Percentiles rank a stretch among this genome's conserved stretches.
phyloP scores from a whole-genome alignment of 2,888 invertebrate species.

The Campoplex nolae region DNA sequence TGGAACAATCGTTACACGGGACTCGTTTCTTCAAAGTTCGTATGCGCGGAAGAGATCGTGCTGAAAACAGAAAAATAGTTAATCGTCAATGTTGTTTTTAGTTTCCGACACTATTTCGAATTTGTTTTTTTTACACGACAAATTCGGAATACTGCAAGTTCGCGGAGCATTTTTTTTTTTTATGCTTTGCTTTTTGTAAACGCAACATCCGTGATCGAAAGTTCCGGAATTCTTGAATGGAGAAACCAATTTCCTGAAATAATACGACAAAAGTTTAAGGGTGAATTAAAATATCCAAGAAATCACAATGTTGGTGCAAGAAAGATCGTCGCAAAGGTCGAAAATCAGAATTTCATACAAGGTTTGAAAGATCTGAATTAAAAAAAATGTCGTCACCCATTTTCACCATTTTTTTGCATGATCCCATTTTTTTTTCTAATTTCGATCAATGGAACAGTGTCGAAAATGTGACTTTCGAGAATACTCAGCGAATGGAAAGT shows the following conservation, averaged over 20 bases:
- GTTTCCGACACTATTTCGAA: background rate
- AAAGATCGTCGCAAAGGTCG: background rate
- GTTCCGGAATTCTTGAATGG: slow-evolving; percentile 32
- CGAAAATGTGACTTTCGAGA: background rate
- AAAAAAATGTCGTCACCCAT: background rate
- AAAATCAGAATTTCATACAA: background rate
- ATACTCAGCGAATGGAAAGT: too few species aligned
- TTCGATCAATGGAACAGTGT: background rate
- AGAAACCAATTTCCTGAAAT: slow-evolving; percentile 49
- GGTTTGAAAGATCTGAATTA: background rate
- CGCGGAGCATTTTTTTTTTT: background rate
- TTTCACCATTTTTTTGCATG: background rate
- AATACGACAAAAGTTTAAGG: slow-evolving; percentile 35
- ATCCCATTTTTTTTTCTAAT: background rate
- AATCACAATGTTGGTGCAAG: background rate
- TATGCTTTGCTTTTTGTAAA: background rate
- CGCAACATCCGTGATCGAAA: slow-evolving; percentile 33
- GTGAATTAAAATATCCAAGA: background rate
- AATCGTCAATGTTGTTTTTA: background rate
- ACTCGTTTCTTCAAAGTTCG: slow-evolving; percentile 56
- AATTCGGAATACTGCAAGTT: too few species aligned
- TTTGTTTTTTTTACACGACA: too few species aligned
- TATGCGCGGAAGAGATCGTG: slow-evolving; percentile 43
- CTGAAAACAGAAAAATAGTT: slow-evolving; percentile 39
- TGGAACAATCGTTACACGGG: slow-evolving; percentile 90